phyloP scores from a whole-genome alignment of 2,888 invertebrate genomes.

The Leistus spinibarbis region DNA sequence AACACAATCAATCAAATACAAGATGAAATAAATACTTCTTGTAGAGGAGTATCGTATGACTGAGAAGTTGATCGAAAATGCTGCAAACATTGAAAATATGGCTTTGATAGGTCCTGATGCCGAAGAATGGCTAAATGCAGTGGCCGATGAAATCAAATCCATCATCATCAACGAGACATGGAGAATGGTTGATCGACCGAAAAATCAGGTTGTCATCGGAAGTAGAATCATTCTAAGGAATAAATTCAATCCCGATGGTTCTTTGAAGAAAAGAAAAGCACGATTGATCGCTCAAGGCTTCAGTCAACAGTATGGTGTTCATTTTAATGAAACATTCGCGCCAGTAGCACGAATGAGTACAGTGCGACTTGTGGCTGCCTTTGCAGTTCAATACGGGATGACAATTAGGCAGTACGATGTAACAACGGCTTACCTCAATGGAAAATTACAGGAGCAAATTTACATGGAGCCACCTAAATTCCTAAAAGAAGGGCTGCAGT shows the following conservation, averaged over 20 bases:
- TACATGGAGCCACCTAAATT: conserved; percentile 10
- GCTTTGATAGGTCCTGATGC: neutral
- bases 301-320: conserved; percentile 41
- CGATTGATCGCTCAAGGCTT: conserved; percentile 41
- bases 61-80: no score
- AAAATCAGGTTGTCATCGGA: conserved; percentile 31
- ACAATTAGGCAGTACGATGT: neutral
- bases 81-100: no score
- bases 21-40: no score
- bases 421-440: neutral
- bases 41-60: no score
- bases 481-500: conserved; percentile 18
- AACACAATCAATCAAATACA: no score
- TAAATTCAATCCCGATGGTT: conserved; percentile 39
- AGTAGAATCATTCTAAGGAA: conserved; percentile 40
- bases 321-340: conserved; percentile 43
- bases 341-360: conserved; percentile 41
- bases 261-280: neutral
- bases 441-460: neutral
- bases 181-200: conserved; percentile 41
- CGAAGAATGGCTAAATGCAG: neutral
- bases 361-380: conserved; percentile 33
- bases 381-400: conserved; percentile 22
- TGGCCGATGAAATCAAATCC: conserved; percentile 26
- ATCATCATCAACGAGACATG: conserved; percentile 44